Evolutionary conservation across 1,140 invertebrate species (phyloP).

Genomic region (Papilio polytes): DNA sequence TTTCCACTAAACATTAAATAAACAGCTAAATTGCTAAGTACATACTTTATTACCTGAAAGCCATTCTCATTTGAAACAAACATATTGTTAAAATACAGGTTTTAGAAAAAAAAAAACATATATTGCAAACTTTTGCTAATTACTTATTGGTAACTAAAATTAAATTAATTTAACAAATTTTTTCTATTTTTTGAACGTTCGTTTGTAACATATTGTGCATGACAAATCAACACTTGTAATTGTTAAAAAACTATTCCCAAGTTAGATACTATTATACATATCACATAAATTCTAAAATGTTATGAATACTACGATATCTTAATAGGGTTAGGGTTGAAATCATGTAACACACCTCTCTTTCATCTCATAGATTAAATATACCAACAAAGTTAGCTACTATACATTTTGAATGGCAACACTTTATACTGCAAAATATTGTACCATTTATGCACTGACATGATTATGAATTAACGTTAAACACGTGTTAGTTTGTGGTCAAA

Average conservation of each 20-base stretch:
- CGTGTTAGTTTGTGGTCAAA: slow-evolving; percentile 2
- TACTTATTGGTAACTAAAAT: too few relatives aligned
- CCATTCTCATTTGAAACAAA: neutral
- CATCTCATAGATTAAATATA: neutral
- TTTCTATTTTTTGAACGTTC: too few relatives aligned
- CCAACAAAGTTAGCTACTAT: too few relatives aligned
- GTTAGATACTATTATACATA: too few relatives aligned
- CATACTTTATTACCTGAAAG: slow-evolving; percentile 5
- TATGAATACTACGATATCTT: too few relatives aligned
- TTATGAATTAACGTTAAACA: slow-evolving; percentile 1
- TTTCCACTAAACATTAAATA: slow-evolving; percentile 50
- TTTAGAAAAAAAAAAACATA: neutral
- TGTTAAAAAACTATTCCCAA: too few relatives aligned
- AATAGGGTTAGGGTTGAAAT: too few relatives aligned
- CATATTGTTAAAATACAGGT: neutral
- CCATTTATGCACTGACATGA: neutral
- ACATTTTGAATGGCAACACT: neutral
- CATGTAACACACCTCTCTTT: neutral
- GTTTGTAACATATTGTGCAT: too few relatives aligned
- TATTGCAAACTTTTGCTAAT: too few relatives aligned
- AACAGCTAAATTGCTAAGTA: slow-evolving; percentile 25
- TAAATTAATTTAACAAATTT: too few relatives aligned
- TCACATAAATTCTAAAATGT: too few relatives aligned
- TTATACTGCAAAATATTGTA: neutral
- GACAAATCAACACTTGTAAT: too few relatives aligned